Evolutionary conservation across 2,888 invertebrate species (phyloP).

Genomic region (Hyles lineata): DNA sequence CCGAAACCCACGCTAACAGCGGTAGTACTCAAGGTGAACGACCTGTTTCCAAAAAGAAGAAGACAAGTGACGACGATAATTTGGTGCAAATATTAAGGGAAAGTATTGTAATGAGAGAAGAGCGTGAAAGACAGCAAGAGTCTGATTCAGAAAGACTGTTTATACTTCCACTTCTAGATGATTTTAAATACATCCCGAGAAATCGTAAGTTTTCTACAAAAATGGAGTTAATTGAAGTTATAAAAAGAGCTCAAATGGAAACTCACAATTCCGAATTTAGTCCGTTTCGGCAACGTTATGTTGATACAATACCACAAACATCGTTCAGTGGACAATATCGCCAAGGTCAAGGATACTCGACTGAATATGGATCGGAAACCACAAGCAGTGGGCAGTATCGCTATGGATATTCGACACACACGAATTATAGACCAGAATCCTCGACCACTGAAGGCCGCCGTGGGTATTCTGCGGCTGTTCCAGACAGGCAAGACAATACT

Average conservation of each 20-base stretch:
- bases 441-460: constrained; percentile 44
- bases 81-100: constrained; percentile 47
- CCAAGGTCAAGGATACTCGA: constrained; percentile 46
- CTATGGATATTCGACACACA: not conserved
- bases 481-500: constrained; percentile 45
- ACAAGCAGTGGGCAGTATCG: not conserved
- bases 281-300: constrained; percentile 45
- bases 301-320: constrained; percentile 46
- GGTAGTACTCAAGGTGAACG: too few relatives aligned
- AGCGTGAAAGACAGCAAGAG: constrained; percentile 47
- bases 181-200: constrained; percentile 47
- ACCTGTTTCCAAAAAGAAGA: constrained; percentile 48
- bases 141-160: constrained; percentile 47
- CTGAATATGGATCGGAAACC: constrained; percentile 36
- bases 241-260: constrained; percentile 48
- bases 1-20: too few relatives aligned
- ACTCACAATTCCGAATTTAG: constrained; percentile 41
- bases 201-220: constrained; percentile 49
- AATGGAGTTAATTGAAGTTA: constrained; percentile 49
- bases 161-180: constrained; percentile 47
- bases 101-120: constrained; percentile 48
- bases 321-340: constrained; percentile 47
- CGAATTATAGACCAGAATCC: constrained; percentile 45
- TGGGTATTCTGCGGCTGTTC: constrained; percentile 42
- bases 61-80: constrained; percentile 47